Evolutionary conservation across 2,113 vertebrate species (phyloP), one percentile per base, ranked within the genome.

Genomic region (Perognathus longimembris): DNA sequence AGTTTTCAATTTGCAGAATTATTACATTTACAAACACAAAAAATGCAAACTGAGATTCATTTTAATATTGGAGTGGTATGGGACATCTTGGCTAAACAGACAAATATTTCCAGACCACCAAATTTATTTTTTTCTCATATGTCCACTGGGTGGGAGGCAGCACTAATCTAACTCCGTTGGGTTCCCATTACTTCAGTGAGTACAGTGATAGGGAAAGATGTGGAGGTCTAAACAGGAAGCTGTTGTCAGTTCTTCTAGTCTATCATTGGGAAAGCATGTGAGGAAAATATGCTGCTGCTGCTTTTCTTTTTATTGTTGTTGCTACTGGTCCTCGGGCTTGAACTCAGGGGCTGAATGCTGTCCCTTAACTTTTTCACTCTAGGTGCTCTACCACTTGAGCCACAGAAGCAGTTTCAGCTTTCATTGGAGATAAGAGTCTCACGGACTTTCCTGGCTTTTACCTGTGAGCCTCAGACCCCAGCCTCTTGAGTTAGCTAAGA

Each of bases 1-100:
- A 95, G 0, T 7, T 5, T 50, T 64, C 5, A 7, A 81, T 91
- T 94, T 87, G 91, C 30, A 90, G 28, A 84, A 59, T 80, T 92
- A 73, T 36, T 94, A 22, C 57, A 88, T 92, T 96, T 94, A 69
- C 4, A 93, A 78, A 83, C 8, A 36, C 15, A 71, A 87, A n/a
- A 18, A 95, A n/a, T 90, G 11, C 91, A 90, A 61, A 17, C 78
- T 30, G 71, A 92, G 61, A 50, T 24, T 94, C 95, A 34, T 20
- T 92, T 22, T 70, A 79, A 67, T 20, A 67, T 57, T 71, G 71
- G 57, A 95, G 5, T 28, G 70, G 18, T 24, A 87, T 20, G 24
- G 74, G 88, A 38, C 32, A 69, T 0, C 45, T 94, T 89, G 34
- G 0, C 14, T 75, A 7, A 75, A 21, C 1, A 61, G 20, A 57